Evolutionary conservation across 2,113 vertebrate genomes (phyloP).

Genomic region (Cavia aperea): DNA sequence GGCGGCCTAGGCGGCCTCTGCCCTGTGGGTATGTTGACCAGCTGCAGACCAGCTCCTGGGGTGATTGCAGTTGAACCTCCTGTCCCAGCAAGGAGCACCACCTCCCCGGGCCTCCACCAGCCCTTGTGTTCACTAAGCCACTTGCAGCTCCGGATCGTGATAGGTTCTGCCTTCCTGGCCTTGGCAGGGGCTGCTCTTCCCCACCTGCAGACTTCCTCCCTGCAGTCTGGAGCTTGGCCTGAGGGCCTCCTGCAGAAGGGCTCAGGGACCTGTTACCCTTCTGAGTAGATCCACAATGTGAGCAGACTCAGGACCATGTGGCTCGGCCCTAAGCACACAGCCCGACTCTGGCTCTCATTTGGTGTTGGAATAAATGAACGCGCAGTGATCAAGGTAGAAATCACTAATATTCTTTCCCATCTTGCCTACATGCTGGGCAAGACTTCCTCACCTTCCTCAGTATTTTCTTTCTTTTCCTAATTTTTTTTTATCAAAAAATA

Average conservation of each 20-base stretch:
- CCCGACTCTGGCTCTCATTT: background rate
- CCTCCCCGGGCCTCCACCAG: background rate
- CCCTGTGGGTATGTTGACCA: no score
- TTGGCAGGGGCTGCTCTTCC: background rate
- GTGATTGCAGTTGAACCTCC: background rate
- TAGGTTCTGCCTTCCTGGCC: background rate
- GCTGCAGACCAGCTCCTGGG: fast-evolving
- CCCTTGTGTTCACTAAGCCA: fast-evolving
- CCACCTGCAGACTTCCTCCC: background rate
- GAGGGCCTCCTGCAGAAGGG: background rate
- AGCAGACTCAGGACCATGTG: background rate
- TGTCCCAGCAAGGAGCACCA: fast-evolving
- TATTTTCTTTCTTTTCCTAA: background rate
- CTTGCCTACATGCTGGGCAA: fast-evolving
- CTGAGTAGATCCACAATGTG: background rate
- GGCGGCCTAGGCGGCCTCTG: background rate
- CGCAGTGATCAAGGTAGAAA: background rate
- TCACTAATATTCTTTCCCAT: background rate
- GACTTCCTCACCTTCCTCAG: background rate
- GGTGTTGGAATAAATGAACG: background rate
- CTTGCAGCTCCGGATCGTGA: fast-evolving
- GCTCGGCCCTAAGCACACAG: background rate
- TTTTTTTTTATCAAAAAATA: background rate
- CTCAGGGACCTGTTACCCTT: background rate
- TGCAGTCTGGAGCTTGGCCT: background rate